Base-by-base conservation (phyloP, 2,888 invertebrate genomes). In the Amblyteles armatorius region DNA sequence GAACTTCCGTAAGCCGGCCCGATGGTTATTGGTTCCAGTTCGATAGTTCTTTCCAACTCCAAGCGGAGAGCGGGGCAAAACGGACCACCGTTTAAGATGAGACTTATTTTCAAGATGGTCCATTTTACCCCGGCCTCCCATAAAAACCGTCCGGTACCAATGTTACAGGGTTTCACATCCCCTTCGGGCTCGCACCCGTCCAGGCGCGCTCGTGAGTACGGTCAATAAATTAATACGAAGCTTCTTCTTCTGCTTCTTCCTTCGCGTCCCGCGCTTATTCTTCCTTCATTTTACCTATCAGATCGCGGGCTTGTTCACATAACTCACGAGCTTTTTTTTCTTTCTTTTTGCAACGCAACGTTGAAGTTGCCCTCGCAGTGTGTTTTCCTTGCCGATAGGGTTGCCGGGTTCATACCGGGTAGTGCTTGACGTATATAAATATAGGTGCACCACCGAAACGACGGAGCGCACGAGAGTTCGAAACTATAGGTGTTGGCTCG, bases 401-500 rank as follows among this genome's bases (percentile, higher is more conserved):
- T 76, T 50, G n/a, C 44, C 44, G 3, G 44, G 16, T 44, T 13
- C 44, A 16, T 44, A 44, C 44, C 44, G 4, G 44, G 44, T 5
- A 44, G 44, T 13, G 16, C 44, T 44, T 11, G 11, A 44, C 44
- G 16, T 50, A 52, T 50, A 50, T 52, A 60, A 44, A 60, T 16
- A 48, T 22, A 33, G 44, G 36, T 52, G 26, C 26, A 57, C 26
- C 52, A 36, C 16, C 60, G 60, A 65, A 52, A 72, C 65, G 63
- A 16, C 52, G 52, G 65, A 48, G 22, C 67, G 52, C 57, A 67
- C 73, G 67, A 73, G 26, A 80, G 67, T 68, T 55, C 50, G 40
- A 63, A 73, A 68, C 73, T 57, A 26, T 50, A 68, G 44, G 29
- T n/a, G 9, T 63, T 63, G 22, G 19, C 22, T 60, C 60, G 48